A percentile compares a stretch with the other conserved stretches of the same genome.
phyloP scores from a whole-genome alignment of 2,888 invertebrate species.

The Ichneumoninae sp. region DNA sequence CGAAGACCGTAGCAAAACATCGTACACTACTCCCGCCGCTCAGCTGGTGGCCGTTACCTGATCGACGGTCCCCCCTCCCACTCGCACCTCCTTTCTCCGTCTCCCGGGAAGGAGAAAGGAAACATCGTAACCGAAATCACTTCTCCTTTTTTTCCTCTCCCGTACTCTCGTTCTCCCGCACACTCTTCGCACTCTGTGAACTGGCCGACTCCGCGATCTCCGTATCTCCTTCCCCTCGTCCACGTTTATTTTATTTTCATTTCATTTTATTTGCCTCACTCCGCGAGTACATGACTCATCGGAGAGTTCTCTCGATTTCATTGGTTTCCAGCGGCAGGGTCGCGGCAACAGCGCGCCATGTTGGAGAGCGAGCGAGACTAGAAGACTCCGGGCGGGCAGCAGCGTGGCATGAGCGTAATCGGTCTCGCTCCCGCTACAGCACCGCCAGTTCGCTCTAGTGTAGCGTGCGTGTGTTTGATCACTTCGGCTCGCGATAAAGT shows the following conservation, averaged over 20 bases:
- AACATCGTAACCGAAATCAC: slow-evolving; percentile 5
- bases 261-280: slow-evolving; percentile 26
- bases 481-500: background rate
- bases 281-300: slow-evolving; percentile 53
- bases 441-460: background rate
- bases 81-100: slow-evolving; percentile 27
- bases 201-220: slow-evolving; percentile 28
- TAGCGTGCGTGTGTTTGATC: slow-evolving; percentile 5
- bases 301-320: slow-evolving; percentile 46
- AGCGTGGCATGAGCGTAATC: slow-evolving; percentile 16
- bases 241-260: slow-evolving; percentile 11
- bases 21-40: background rate
- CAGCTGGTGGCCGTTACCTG: slow-evolving; percentile 22
- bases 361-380: slow-evolving; percentile 16
- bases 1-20: background rate
- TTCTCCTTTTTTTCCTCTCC: background rate
- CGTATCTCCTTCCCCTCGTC: slow-evolving; percentile 22
- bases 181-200: background rate
- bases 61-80: background rate
- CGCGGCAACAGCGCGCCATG: slow-evolving; percentile 52
- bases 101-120: slow-evolving; percentile 1
- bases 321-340: slow-evolving; percentile 41
- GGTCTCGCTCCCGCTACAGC: background rate
- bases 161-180: background rate
- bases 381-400: background rate